A percentile compares a stretch with the other conserved stretches of the same genome.
Conservation (phyloP, 2,888 invertebrate genomes). For the Drosophila meridionalis region DNA sequence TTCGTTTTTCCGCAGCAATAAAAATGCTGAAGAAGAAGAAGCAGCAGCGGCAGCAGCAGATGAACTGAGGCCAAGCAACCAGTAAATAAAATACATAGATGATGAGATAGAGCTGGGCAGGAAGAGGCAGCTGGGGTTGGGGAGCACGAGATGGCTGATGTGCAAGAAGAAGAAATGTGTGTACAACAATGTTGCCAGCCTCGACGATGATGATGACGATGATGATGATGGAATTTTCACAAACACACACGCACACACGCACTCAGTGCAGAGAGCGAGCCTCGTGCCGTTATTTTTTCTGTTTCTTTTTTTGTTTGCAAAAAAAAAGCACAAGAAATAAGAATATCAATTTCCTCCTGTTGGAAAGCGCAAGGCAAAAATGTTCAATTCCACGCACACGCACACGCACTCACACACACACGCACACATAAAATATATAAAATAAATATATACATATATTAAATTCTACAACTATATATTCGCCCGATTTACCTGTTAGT, state of each 20-base stretch:
- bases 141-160: constrained; percentile 7
- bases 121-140: constrained; percentile 28
- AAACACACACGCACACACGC: constrained; percentile 42
- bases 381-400: constrained; percentile 57
- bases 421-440: constrained; percentile 12
- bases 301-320: constrained; percentile 44
- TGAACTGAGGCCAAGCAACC: constrained; percentile 47
- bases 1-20: constrained; percentile 60
- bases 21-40: constrained; percentile 45
- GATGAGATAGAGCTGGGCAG: constrained; percentile 54
- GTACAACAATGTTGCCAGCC: constrained; percentile 70
- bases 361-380: constrained; percentile 67
- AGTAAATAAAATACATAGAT: constrained; percentile 68
- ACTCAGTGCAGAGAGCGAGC: constrained; percentile 39
- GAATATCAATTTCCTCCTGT: constrained; percentile 79
- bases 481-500: constrained; percentile 57
- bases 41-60: constrained; percentile 17
- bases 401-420: constrained; percentile 31
- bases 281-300: constrained; percentile 53
- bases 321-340: constrained; percentile 75
- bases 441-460: constrained; percentile 13
- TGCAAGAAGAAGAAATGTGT: constrained; percentile 69
- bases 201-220: constrained; percentile 61
- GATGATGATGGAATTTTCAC: constrained; percentile 76
- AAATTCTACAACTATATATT: constrained; percentile 23